Percentiles rank a stretch among this genome's conserved stretches.
Conservation (phyloP, 2,113 vertebrate genomes). For the Rhabdomys dilectus region DNA sequence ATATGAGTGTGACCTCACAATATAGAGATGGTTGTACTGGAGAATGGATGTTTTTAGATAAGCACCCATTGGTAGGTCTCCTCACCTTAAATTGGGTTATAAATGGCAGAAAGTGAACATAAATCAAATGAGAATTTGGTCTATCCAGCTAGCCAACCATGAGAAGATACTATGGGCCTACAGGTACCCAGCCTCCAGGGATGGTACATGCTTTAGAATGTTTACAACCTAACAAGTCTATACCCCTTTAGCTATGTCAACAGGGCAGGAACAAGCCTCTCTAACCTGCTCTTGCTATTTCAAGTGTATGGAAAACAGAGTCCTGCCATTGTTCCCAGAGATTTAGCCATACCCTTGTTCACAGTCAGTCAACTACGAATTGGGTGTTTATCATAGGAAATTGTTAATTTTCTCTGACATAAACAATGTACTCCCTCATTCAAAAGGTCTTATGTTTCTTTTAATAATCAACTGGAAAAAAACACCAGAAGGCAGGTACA, state of each 20-base stretch:
- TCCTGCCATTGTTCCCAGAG: neutral
- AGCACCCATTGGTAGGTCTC: neutral
- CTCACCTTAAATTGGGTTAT: neutral
- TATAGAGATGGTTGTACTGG: neutral
- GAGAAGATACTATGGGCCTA: no score
- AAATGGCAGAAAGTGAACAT: neutral
- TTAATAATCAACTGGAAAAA: neutral
- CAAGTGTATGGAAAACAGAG: neutral
- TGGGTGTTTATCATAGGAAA: neutral
- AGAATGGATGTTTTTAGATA: neutral
- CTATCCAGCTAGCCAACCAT: neutral
- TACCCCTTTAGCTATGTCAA: no score
- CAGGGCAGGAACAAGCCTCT: neutral
- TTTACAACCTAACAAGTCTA: neutral
- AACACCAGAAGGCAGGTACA: neutral
- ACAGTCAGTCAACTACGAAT: neutral
- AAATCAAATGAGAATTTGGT: neutral
- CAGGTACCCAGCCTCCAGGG: no score
- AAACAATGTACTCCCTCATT: neutral
- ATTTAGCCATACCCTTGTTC: neutral
- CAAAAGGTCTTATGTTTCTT: neutral
- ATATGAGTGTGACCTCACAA: neutral
- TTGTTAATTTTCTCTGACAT: neutral
- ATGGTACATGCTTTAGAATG: no score
- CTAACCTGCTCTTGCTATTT: neutral